A percentile compares a stretch with the other conserved stretches of the same genome.
These are phyloP conservation scores for Hydrochoerus hydrochaeris DNA, from an alignment of 2,113 vertebrate species.

Conservation along the genomic window DNA sequence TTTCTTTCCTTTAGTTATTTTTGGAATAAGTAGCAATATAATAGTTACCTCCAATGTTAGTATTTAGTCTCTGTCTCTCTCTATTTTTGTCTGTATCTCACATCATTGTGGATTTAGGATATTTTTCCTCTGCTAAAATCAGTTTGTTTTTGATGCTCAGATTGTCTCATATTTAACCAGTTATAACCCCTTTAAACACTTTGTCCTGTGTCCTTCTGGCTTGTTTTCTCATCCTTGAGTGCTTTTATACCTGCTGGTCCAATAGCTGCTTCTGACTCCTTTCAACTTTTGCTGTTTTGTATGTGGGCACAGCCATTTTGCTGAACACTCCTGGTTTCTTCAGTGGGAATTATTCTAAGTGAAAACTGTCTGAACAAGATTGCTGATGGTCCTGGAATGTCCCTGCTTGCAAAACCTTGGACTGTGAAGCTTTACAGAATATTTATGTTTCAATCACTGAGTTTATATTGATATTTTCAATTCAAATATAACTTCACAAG, in stretches of 20 bases:
- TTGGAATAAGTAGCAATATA: background rate
- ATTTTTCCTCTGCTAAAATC: background rate
- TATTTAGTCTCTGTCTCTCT: background rate
- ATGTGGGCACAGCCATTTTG: background rate
- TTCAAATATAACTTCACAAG: background rate
- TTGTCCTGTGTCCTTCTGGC: background rate
- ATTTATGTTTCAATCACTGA: background rate
- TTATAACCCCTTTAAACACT: background rate
- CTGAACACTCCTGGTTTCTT: background rate
- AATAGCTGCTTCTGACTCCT: background rate
- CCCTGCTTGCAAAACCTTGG: background rate
- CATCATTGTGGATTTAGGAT: background rate
- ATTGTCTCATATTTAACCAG: background rate
- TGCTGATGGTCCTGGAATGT: too few species aligned
- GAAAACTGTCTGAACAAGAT: background rate
- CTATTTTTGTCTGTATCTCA: background rate
- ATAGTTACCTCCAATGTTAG: background rate
- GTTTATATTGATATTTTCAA: background rate
- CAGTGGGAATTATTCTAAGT: background rate
- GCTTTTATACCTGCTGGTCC: background rate
- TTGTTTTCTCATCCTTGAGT: background rate
- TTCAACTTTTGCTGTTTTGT: background rate
- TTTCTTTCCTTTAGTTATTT: constrained; percentile 28
- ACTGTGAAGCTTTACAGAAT: background rate
- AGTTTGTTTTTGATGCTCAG: constrained; percentile 6